phyloP scores from a whole-genome alignment of 2,113 vertebrate species.

The Halichoeres trimaculatus region DNA sequence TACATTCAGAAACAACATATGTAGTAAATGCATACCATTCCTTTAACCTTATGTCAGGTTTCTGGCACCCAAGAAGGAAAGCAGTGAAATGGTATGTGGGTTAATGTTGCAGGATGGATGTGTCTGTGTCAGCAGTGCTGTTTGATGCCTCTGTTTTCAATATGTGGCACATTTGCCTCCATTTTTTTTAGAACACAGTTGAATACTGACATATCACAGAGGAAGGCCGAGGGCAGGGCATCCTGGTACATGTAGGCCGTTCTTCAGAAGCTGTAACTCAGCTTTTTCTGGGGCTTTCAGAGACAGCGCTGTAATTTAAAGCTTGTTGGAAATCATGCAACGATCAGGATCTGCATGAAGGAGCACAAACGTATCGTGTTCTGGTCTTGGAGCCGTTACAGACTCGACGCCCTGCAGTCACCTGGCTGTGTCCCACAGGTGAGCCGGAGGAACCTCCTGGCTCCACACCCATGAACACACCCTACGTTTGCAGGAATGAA shows the following conservation, averaged over 20 bases:
- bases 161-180: no score
- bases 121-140: no score
- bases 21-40: no score
- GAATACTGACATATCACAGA: not conserved
- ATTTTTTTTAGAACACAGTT: not conserved
- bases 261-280: not conserved
- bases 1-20: no score
- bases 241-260: not conserved
- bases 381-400: not conserved
- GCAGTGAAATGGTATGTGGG: no score
- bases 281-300: no score
- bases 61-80: no score
- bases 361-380: not conserved
- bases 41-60: no score
- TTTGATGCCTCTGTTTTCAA: no score
- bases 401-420: not conserved
- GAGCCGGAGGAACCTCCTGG: conserved; percentile 1
- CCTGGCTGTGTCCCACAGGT: conserved; percentile 13
- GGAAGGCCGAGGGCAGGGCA: not conserved
- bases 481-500: conserved; percentile 6
- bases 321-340: no score
- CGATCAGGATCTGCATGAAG: not conserved
- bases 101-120: no score
- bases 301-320: no score
- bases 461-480: conserved; percentile 59